Percentiles rank a stretch among this genome's conserved stretches.
Conservation (phyloP, 2,888 invertebrate genomes). For the Pheosia gnoma region DNA sequence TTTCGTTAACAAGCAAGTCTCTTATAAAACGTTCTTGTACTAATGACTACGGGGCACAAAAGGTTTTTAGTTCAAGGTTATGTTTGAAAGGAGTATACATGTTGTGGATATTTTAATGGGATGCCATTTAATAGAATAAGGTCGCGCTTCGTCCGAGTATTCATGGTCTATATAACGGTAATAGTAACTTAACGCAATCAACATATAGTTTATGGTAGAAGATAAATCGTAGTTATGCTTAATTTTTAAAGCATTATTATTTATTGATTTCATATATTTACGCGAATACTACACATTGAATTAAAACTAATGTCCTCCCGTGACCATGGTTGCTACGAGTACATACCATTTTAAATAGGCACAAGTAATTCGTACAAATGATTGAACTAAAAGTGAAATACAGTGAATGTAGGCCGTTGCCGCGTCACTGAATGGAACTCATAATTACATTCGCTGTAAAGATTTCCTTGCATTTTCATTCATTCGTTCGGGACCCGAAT, state of each 20-base stretch:
- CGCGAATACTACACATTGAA: too few species aligned
- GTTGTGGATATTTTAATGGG: background rate
- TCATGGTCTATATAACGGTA: too few species aligned
- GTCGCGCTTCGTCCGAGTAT: background rate
- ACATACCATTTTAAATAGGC: constrained; percentile 22
- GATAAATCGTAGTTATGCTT: too few species aligned
- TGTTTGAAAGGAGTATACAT: constrained; percentile 4
- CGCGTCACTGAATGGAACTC: constrained; percentile 51
- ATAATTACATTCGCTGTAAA: constrained; percentile 63
- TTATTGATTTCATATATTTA: too few species aligned
- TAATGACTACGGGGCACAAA: constrained; percentile 32
- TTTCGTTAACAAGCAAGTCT: constrained; percentile 13
- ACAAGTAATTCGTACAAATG: constrained; percentile 33
- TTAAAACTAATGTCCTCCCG: too few species aligned
- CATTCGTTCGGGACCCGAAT: constrained; percentile 40
- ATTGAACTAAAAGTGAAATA: constrained; percentile 27
- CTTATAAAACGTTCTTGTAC: constrained; percentile 32
- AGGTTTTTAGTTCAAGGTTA: constrained; percentile 35
- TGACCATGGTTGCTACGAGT: too few species aligned
- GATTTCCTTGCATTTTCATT: constrained; percentile 47
- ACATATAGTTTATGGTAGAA: too few species aligned
- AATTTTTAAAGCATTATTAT: too few species aligned
- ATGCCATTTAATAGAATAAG: background rate
- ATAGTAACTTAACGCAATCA: too few species aligned
- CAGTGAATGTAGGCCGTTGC: constrained; percentile 34